Evolutionary conservation across 2,888 invertebrate genomes (phyloP).

Genomic region (Limnephilus rhombicus): DNA sequence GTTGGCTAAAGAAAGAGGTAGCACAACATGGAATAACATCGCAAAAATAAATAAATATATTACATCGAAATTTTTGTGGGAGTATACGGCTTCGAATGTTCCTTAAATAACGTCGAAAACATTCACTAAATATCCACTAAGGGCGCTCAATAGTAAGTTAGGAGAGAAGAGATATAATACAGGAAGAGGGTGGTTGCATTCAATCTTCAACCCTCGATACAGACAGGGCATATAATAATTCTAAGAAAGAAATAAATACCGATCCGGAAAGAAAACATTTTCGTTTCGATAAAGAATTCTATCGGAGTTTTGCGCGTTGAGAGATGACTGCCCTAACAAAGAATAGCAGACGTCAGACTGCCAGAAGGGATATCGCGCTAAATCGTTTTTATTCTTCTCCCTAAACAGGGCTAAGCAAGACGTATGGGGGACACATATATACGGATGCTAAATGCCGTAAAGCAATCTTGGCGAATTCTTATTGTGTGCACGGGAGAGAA

Average conservation of each 20-base stretch:
- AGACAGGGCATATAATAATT: neutral
- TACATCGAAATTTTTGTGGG: no score
- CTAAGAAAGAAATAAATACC: neutral
- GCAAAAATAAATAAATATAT: no score
- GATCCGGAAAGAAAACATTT: neutral
- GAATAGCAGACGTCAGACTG: slow-evolving; percentile 9
- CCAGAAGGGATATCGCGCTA: neutral
- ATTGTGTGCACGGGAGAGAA: neutral
- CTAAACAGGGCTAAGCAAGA: slow-evolving; percentile 35
- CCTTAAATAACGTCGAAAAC: neutral
- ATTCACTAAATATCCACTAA: neutral
- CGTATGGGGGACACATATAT: neutral
- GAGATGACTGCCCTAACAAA: slow-evolving; percentile 12
- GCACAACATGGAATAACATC: no score
- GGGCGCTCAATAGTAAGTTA: neutral
- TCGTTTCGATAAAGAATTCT: neutral
- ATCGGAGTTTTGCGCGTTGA: neutral
- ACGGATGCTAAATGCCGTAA: neutral
- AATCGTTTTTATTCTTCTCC: slow-evolving; percentile 22
- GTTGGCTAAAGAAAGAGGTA: no score
- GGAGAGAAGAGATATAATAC: neutral
- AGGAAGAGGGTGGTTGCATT: neutral
- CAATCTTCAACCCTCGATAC: neutral
- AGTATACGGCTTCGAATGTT: no score
- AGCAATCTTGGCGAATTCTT: neutral